A percentile compares a stretch with the other conserved stretches of the same genome.
These are phyloP conservation scores for Tokudaia muenninki DNA, from an alignment of 2,797 vertebrate genomes.

Conservation along the genomic window DNA sequence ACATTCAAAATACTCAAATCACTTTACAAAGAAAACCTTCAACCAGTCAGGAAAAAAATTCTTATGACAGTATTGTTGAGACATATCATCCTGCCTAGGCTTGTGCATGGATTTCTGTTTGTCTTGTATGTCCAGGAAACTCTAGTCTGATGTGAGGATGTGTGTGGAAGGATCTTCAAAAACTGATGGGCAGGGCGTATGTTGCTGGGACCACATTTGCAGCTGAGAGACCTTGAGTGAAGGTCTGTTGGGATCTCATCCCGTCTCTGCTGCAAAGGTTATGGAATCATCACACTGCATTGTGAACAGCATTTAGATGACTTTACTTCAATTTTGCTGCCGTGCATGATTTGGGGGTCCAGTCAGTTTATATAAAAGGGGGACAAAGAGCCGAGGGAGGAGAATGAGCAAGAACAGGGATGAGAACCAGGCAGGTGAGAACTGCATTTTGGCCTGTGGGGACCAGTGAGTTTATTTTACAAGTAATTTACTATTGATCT, in stretches of 20 bases:
- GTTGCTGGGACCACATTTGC: no score
- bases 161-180: background rate
- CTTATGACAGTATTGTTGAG: background rate
- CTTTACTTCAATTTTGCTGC: background rate
- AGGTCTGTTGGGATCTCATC: no score
- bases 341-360: background rate
- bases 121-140: background rate
- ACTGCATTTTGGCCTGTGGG: background rate
- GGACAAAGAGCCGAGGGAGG: background rate
- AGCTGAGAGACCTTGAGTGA: no score
- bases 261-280: no score
- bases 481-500: background rate
- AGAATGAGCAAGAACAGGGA: background rate
- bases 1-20: background rate
- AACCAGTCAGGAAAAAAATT: background rate
- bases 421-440: background rate
- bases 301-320: background rate
- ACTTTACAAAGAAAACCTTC: background rate
- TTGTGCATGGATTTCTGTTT: background rate
- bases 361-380: background rate
- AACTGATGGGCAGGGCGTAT: background rate
- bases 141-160: background rate
- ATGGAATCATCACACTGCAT: fast-evolving
- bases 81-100: no score
- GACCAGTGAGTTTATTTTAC: background rate